Evolutionary conservation across 2,888 invertebrate genomes (phyloP).

Genomic region (Leuctra nigra): DNA sequence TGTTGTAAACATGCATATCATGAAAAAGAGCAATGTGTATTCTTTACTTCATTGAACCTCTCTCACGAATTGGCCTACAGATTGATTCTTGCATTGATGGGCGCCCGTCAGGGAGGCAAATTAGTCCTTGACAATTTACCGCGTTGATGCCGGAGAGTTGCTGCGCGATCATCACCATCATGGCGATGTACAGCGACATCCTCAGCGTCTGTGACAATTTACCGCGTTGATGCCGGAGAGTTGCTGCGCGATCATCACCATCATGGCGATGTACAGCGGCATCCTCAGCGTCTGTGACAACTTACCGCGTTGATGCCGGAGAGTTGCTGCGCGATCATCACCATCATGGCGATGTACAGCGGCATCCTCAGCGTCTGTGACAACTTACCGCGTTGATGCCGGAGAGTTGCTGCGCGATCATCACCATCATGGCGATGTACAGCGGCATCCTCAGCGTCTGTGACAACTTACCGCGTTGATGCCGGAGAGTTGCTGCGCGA

Average conservation of each 20-base stretch:
- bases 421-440: constrained; percentile 70
- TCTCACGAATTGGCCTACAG: too few relatives aligned
- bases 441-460: constrained; percentile 71
- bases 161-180: constrained; percentile 80
- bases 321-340: constrained; percentile 85
- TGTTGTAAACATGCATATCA: too few relatives aligned
- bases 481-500: constrained; percentile 84
- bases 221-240: constrained; percentile 85
- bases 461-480: constrained; percentile 81
- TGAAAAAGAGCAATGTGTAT: too few relatives aligned
- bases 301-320: constrained; percentile 82
- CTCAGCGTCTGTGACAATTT: constrained; percentile 62
- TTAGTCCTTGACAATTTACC: too few relatives aligned
- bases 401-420: constrained; percentile 84
- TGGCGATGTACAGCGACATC: constrained; percentile 70
- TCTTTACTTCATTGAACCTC: too few relatives aligned
- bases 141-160: constrained; percentile 89
- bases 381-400: constrained; percentile 83
- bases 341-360: constrained; percentile 66
- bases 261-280: constrained; percentile 71
- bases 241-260: constrained; percentile 85
- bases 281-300: constrained; percentile 66
- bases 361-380: constrained; percentile 72
- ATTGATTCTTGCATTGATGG: too few relatives aligned
- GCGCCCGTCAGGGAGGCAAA: too few relatives aligned